Evolutionary conservation across 2,113 vertebrate species (phyloP), one percentile per base, ranked within the genome.

Genomic region (Todiramphus chloris): DNA sequence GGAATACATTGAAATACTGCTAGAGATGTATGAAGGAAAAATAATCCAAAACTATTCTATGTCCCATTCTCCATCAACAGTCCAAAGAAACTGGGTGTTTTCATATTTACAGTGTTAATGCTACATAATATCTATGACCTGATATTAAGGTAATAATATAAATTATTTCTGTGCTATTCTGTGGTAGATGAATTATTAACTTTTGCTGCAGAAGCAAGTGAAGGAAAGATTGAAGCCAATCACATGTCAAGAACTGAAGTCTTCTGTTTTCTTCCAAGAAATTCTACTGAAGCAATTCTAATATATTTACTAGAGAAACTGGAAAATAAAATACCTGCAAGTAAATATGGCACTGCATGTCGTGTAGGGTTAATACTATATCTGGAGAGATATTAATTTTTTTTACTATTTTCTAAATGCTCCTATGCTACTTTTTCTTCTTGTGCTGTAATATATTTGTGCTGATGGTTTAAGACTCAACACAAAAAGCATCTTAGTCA

Each of bases 401-500:
- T 63, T 69, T 94, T 89, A 51, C 10, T 84, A 20, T 55, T 79
- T 69, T 35, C 80, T 66, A 78, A 83, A 69, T 73, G 24, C 4
- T 62, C 27, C 31, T 83, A 28, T 76, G 8, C 19, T 44, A 84
- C 16, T 84, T 83, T 63, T 87, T 83, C 30, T 55, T 62, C 28
- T 59, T 41, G 10, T 55, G 35, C 5, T 77, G 84, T 86, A 67
- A 66, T 76, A 37, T 75, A 78, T 35, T 62, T 44, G 11, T 79
- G 67, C 25, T 94, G 90, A 90, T 50, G 35, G 33, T 72, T 41
- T 82, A 96, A 96, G 90, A 94, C 64, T 82, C 63, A 93, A 96
- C 25, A 53, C 37, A 92, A 75, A 43, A 62, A 93, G 1, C 44
- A 73, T 59, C 46, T 95, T 93, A 89, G 53, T 91, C 77, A 81